Evolutionary conservation across 2,888 invertebrate species (phyloP).

Genomic region (Epistrophe eligans): DNA sequence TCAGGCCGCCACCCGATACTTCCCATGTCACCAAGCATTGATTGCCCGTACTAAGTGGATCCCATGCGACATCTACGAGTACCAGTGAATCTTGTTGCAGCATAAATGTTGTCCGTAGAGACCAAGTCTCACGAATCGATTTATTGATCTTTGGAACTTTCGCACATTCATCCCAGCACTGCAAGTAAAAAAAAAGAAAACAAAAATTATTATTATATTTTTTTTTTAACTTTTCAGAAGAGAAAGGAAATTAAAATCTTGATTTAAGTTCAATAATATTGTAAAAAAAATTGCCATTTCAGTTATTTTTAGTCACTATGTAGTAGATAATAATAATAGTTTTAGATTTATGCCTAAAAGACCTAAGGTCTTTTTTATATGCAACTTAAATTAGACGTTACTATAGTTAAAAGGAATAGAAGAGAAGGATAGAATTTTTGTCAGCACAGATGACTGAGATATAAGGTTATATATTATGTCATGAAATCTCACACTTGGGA

Average conservation of each 20-base stretch:
- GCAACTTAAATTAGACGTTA: too few relatives aligned
- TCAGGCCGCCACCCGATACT: conserved; percentile 83
- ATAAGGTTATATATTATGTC: too few relatives aligned
- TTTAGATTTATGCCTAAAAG: too few relatives aligned
- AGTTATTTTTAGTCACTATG: too few relatives aligned
- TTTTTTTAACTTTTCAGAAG: not conserved
- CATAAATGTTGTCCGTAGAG: conserved; percentile 82
- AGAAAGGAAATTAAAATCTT: not conserved
- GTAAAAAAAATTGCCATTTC: too few relatives aligned
- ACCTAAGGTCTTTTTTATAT: too few relatives aligned
- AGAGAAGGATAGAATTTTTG: too few relatives aligned
- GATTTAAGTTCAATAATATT: too few relatives aligned
- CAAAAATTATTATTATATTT: not conserved
- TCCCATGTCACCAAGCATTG: conserved; percentile 84
- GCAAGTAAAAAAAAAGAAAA: conserved; percentile 72
- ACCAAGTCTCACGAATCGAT: conserved; percentile 81
- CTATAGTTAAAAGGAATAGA: too few relatives aligned
- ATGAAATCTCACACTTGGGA: too few relatives aligned
- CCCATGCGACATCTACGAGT: conserved; percentile 83
- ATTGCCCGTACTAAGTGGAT: conserved; percentile 79
- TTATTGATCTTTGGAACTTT: conserved; percentile 80
- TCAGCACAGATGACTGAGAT: too few relatives aligned
- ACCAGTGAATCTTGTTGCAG: conserved; percentile 83
- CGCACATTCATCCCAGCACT: conserved; percentile 83
- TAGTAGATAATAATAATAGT: too few relatives aligned